Base-by-base conservation (phyloP, 2,888 invertebrate genomes). In the Macrophya annulata region DNA sequence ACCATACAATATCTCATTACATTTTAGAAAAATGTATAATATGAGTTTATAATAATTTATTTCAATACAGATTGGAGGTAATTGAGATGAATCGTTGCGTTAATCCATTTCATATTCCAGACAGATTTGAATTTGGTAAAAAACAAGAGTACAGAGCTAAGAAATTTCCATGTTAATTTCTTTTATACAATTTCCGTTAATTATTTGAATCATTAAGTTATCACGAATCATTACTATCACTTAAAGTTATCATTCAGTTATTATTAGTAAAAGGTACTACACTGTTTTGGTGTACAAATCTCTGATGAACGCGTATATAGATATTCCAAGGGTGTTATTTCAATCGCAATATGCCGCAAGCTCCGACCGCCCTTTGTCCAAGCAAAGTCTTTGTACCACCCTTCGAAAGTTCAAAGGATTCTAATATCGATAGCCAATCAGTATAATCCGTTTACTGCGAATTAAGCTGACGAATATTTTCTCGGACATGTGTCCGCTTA, bases 391-490 rank as follows among this genome's bases (percentile, higher is more conserved):
- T 40, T 71, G 71, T 71, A 12, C 15, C 76, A 79, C 79, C 79
- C 55, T 79, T 79, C 55, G 55, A 37, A 59, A 79, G 51, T 79
- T 79, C 79, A 79, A 37, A 55, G 79, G 79, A 79, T 79, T 79
- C 79, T 17, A 79, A 79, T 79, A 79, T 76, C 76, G 76, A 76
- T 76, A 76, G 40, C 79, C 79, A 59, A 79, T 79, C 59, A 55
- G 37, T 55, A 9, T 79, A n/a, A 79, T 79, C 79, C 79, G 21
- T 55, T 79, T 55, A 79, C 79, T 40, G 79, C 9, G 37, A 37
- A 79, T 37, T n/a, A 79, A 79, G 48, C 79, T 79, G 79, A 79
- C n/a, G 79, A 8, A n/a, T 55, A 59, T 79, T 10, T 55, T 17
- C 37, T 40, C 55, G 40, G 79, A 79, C 79, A 59, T 48, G 37